Percentiles rank a stretch among this genome's conserved stretches.
Conservation (phyloP, 2,797 vertebrate species). For the Nannoperca australis region DNA sequence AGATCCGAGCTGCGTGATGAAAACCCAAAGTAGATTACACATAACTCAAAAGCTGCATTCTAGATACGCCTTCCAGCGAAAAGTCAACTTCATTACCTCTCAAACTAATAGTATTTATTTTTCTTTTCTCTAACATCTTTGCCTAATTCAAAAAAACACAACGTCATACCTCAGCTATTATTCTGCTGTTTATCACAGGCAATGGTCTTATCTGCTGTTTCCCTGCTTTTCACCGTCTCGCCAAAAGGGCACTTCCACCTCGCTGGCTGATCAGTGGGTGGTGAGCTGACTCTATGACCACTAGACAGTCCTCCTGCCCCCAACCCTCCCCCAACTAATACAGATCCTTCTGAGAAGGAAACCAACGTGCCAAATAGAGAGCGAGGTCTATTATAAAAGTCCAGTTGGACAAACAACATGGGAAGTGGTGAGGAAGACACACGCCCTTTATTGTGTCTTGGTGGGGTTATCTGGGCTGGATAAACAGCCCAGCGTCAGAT, state of each 20-base stretch:
- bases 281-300: slow-evolving; percentile 46
- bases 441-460: slow-evolving; percentile 91
- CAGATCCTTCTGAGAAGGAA: slow-evolving; percentile 83
- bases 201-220: slow-evolving; percentile 72
- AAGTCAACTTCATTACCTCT: slow-evolving; percentile 29
- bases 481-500: slow-evolving; percentile 81
- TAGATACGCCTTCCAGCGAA: slow-evolving; percentile 47
- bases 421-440: slow-evolving; percentile 88
- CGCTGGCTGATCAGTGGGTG: slow-evolving; percentile 38
- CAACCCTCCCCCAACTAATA: slow-evolving; percentile 52
- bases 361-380: slow-evolving; percentile 82
- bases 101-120: slow-evolving; percentile 7
- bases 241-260: slow-evolving; percentile 67
- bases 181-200: slow-evolving; percentile 68
- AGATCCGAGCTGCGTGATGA: slow-evolving; percentile 78
- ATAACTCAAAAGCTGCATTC: slow-evolving; percentile 63
- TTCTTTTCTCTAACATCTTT: slow-evolving; percentile 7
- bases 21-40: slow-evolving; percentile 74
- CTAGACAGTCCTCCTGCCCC: slow-evolving; percentile 68
- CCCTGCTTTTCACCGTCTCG: slow-evolving; percentile 53
- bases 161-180: slow-evolving; percentile 65
- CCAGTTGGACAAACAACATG: slow-evolving; percentile 88
- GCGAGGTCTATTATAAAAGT: slow-evolving; percentile 86
- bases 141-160: slow-evolving; percentile 7
- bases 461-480: slow-evolving; percentile 82